These are phyloP conservation scores for Drosophila anomelani DNA, from an alignment of 2,888 invertebrate genomes.

Conservation along the genomic window DNA sequence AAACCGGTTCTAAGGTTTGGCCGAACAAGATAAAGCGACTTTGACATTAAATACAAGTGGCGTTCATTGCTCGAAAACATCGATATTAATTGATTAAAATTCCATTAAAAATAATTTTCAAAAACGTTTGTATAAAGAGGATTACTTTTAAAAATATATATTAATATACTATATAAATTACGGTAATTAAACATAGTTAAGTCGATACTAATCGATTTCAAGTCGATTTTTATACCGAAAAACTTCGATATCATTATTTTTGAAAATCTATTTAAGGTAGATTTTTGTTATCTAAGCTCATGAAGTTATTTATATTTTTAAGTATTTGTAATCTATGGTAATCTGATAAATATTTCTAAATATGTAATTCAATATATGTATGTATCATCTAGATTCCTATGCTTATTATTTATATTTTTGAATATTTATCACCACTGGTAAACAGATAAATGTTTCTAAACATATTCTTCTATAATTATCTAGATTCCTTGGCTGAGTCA, in stretches of 20 bases:
- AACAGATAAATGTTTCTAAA: background rate
- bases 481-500: background rate
- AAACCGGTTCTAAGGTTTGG: background rate
- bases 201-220: background rate
- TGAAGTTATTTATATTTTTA: background rate
- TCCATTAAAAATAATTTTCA: too few relatives aligned
- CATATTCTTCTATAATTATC: background rate
- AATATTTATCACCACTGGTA: background rate
- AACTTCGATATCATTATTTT: background rate
- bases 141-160: background rate
- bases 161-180: too few relatives aligned
- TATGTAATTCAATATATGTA: background rate
- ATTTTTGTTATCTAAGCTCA: too few relatives aligned
- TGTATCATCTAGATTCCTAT: background rate
- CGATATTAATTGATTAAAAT: background rate
- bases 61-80: background rate
- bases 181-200: too few relatives aligned
- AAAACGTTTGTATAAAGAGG: too few relatives aligned
- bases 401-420: background rate
- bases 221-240: background rate
- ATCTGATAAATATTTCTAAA: too few relatives aligned
- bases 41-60: background rate
- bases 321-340: background rate
- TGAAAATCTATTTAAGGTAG: background rate
- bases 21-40: background rate